A percentile compares a stretch with the other conserved stretches of the same genome.
phyloP scores from a whole-genome alignment of 1,140 invertebrate species.

The Aphelinus certus region DNA sequence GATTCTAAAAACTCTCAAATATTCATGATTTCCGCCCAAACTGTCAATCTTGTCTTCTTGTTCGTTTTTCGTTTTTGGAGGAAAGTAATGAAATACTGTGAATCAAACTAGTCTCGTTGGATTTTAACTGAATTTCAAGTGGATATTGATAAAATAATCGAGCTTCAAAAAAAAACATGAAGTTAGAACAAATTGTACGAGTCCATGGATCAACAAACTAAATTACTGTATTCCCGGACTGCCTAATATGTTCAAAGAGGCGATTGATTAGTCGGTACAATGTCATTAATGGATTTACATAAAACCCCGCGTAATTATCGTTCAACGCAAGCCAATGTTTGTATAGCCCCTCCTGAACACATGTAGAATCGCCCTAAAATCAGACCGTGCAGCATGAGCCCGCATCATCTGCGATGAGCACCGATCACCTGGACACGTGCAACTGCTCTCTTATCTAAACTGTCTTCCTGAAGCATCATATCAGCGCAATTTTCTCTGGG shows the following conservation, averaged over 20 bases:
- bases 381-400: background rate
- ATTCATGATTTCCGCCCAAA: too few species aligned
- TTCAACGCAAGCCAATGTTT: constrained; percentile 6
- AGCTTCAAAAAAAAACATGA: too few species aligned
- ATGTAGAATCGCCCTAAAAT: constrained; percentile 2
- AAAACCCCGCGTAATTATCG: constrained; percentile 26
- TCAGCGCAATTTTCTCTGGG: background rate
- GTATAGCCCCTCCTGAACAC: background rate
- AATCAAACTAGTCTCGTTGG: too few species aligned
- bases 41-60: too few species aligned
- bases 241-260: background rate
- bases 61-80: too few species aligned
- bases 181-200: too few species aligned
- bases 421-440: constrained; percentile 9
- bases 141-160: too few species aligned
- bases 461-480: constrained; percentile 19
- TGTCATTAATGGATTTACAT: constrained; percentile 38
- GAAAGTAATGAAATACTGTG: too few species aligned
- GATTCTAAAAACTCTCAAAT: too few species aligned
- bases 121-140: too few species aligned
- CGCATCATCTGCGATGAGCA: constrained; percentile 2
- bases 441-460: constrained; percentile 19
- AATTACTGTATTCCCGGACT: too few species aligned
- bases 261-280: background rate
- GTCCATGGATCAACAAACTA: too few species aligned